Conservation (phyloP, 2,113 vertebrate species). For the Nicator chloris region DNA sequence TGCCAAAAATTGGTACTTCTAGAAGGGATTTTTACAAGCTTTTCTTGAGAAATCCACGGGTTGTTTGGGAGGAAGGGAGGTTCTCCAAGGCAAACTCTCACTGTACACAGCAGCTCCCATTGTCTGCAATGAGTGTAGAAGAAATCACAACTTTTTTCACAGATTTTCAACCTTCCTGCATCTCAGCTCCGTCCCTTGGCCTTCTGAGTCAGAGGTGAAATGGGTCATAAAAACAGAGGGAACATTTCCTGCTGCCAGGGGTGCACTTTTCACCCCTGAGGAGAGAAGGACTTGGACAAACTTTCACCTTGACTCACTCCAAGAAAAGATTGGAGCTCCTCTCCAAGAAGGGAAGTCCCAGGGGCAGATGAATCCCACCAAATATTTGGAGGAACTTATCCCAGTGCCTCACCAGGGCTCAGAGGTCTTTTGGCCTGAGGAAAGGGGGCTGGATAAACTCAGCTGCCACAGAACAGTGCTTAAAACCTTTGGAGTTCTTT, state of each 20-base stretch:
- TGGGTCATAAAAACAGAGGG: not conserved
- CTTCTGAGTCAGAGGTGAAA: not conserved
- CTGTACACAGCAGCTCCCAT: fast-evolving
- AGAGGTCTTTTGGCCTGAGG: not conserved
- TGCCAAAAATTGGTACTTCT: not conserved
- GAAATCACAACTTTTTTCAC: not conserved
- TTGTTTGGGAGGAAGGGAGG: not conserved
- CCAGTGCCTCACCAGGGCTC: not conserved
- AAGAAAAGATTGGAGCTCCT: not conserved
- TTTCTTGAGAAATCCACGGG: not conserved
- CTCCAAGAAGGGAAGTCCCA: not conserved
- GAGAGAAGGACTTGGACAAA: not conserved
- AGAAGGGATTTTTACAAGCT: not conserved
- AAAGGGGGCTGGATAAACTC: not conserved
- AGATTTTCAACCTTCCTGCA: not conserved
- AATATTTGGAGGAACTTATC: not conserved
- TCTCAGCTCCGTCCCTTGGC: not conserved
- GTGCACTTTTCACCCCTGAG: not conserved
- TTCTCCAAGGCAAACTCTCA: not conserved
- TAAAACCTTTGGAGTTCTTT: not conserved
- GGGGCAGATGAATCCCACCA: not conserved
- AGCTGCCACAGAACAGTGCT: not conserved
- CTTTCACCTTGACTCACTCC: not conserved
- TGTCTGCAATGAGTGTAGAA: not conserved
- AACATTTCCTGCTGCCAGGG: not conserved